These are phyloP conservation scores for Eufriesea mexicana DNA, from an alignment of 1,140 invertebrate species.

Conservation along the genomic window DNA sequence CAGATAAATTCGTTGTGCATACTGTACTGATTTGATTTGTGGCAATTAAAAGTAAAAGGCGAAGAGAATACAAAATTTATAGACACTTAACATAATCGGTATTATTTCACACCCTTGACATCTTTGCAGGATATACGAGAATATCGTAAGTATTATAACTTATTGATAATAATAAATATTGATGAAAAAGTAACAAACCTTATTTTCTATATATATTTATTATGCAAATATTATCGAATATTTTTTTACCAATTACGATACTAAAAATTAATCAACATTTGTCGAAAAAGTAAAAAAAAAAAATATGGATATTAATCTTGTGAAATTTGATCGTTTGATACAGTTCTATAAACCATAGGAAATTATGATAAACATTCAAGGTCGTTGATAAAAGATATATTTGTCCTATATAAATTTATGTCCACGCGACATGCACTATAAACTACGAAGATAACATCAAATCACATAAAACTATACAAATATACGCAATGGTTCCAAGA, in stretches of 20 bases:
- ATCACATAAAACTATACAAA: neutral
- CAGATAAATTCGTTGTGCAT: constrained; percentile 45
- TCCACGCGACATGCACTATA: neutral
- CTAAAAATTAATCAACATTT: neutral
- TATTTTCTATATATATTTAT: too few relatives aligned
- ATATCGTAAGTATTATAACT: neutral
- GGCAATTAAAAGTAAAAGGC: constrained; percentile 24
- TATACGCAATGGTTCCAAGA: neutral
- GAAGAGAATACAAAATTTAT: constrained; percentile 38
- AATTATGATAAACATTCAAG: neutral
- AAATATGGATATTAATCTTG: neutral
- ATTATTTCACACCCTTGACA: neutral
- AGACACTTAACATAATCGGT: neutral
- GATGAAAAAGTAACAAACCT: too few relatives aligned
- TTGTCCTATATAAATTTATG: neutral
- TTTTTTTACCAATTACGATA: too few relatives aligned
- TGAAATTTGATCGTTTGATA: neutral
- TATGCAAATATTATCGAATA: too few relatives aligned
- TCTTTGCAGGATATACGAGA: neutral
- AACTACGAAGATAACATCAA: neutral
- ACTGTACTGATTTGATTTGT: constrained; percentile 51
- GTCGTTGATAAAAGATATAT: neutral
- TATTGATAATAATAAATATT: too few relatives aligned
- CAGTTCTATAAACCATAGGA: neutral
- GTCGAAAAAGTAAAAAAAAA: neutral